Conservation (phyloP, 1,140 invertebrate genomes). For the Brachionus calyciflorus region DNA sequence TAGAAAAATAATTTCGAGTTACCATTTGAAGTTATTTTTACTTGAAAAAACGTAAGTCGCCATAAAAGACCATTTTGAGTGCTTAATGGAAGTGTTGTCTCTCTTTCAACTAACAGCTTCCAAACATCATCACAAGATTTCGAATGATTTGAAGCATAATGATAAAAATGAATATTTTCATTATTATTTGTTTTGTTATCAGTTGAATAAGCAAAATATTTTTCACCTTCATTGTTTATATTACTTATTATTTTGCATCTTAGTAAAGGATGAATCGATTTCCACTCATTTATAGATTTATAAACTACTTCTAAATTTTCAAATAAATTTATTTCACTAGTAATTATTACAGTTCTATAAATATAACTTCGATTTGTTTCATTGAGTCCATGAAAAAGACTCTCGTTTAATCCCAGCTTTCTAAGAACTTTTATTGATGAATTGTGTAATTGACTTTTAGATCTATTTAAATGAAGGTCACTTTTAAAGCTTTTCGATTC, state of each 20-base stretch:
- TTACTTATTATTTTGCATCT: background rate
- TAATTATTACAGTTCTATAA: slow-evolving; percentile 34
- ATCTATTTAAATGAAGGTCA: background rate
- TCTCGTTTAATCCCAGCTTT: slow-evolving; percentile 7
- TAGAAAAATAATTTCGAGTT: background rate
- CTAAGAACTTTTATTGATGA: background rate
- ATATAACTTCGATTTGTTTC: slow-evolving; percentile 21
- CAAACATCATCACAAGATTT: slow-evolving; percentile 21
- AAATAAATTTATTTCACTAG: slow-evolving; percentile 8
- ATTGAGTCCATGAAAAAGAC: slow-evolving; percentile 9
- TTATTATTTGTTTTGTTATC: background rate
- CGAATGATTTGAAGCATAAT: background rate
- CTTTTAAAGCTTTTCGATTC: background rate
- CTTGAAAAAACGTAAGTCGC: slow-evolving; percentile 31
- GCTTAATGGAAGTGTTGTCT: background rate
- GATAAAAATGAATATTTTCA: background rate
- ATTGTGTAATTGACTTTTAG: background rate
- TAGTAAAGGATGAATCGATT: slow-evolving; percentile 19
- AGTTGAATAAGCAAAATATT: slow-evolving; percentile 22
- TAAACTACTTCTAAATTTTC: background rate
- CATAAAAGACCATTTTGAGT: slow-evolving; percentile 21
- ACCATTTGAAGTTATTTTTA: background rate
- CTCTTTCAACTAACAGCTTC: slow-evolving; percentile 35
- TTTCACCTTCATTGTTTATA: background rate
- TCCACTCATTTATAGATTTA: slow-evolving; percentile 27